phyloP scores from a whole-genome alignment of 1,140 invertebrate species.

The Leucophenga varia region DNA sequence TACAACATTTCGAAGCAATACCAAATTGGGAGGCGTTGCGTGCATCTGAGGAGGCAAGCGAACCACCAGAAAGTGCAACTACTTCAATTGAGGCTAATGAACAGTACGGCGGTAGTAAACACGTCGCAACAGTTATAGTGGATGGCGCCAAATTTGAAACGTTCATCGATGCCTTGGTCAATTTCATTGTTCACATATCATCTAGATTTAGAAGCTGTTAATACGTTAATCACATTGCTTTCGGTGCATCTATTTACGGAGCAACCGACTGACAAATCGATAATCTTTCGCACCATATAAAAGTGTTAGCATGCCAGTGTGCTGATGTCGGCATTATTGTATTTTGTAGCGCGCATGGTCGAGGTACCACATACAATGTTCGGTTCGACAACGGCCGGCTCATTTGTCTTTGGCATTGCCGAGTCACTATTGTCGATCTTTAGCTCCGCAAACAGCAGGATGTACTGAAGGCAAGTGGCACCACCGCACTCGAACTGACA shows the following conservation, averaged over 20 bases:
- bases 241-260: conserved; percentile 86
- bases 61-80: conserved; percentile 22
- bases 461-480: conserved; percentile 37
- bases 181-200: conserved; percentile 73
- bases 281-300: conserved; percentile 68
- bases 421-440: conserved; percentile 71
- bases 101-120: no score
- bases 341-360: conserved; percentile 76
- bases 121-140: conserved; percentile 41
- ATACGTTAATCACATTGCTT: conserved; percentile 80
- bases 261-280: conserved; percentile 53
- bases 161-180: conserved; percentile 52
- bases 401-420: conserved; percentile 81
- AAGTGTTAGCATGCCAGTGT: conserved; percentile 66
- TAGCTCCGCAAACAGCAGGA: conserved; percentile 58
- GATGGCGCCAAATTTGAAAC: conserved; percentile 53
- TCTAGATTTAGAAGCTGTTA: conserved; percentile 85
- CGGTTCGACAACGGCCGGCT: conserved; percentile 68
- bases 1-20: conserved; percentile 70
- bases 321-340: conserved; percentile 74
- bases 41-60: conserved; percentile 31
- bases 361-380: conserved; percentile 71
- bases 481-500: conserved; percentile 42
- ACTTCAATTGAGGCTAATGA: conserved; percentile 48
- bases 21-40: conserved; percentile 39